phyloP scores from a whole-genome alignment of 1,140 invertebrate genomes.

The Acromyrmex heyeri region DNA sequence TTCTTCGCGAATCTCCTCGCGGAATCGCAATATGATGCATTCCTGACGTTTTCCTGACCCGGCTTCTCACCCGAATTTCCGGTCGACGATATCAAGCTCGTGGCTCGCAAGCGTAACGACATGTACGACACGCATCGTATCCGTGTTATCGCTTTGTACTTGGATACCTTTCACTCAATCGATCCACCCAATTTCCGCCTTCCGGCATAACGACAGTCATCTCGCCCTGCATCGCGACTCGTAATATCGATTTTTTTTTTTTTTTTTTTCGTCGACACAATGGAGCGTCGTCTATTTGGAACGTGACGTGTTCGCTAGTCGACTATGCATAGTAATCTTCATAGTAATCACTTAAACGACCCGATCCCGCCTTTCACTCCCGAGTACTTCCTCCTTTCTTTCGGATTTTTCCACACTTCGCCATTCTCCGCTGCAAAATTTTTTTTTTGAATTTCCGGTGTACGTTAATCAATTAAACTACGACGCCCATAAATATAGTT shows the following conservation, averaged over 20 bases:
- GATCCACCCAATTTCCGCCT: constrained; percentile 27
- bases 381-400: constrained; percentile 69
- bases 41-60: constrained; percentile 45
- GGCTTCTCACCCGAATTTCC: constrained; percentile 56
- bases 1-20: constrained; percentile 56
- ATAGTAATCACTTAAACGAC: constrained; percentile 44
- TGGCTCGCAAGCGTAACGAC: background rate
- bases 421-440: constrained; percentile 24
- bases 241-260: background rate
- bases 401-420: constrained; percentile 52
- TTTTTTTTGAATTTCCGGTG: constrained; percentile 28
- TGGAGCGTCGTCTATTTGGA: constrained; percentile 30
- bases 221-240: background rate
- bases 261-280: background rate
- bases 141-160: background rate
- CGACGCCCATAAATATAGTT: background rate
- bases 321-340: constrained; percentile 37
- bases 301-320: constrained; percentile 43
- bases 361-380: constrained; percentile 68
- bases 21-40: constrained; percentile 54
- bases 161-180: constrained; percentile 20
- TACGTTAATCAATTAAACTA: constrained; percentile 26
- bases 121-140: background rate
- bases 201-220: background rate
- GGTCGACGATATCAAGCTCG: constrained; percentile 34